Conservation (phyloP, 2,113 vertebrate species). For the Psephotus haematonotus region DNA sequence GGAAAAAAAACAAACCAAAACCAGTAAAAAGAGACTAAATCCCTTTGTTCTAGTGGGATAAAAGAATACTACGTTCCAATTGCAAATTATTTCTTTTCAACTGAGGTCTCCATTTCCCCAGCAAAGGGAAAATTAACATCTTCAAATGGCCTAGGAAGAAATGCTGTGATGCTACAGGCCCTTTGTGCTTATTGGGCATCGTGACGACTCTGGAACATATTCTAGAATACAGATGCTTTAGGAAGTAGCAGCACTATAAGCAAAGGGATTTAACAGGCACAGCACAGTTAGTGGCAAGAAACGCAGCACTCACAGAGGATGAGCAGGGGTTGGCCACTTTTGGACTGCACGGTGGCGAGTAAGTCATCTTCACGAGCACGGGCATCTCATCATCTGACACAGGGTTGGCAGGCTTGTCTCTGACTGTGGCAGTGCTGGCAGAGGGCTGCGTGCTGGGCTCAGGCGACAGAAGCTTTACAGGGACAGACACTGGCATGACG, state of each 20-base stretch:
- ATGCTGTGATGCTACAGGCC: background rate
- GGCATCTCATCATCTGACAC: conserved; percentile 86
- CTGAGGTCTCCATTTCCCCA: background rate
- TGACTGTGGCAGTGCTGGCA: conserved; percentile 74
- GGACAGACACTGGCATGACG: conserved; percentile 91
- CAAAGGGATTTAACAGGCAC: conserved; percentile 77
- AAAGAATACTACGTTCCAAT: background rate
- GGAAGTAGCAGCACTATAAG: conserved; percentile 49
- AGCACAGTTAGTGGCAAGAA: conserved; percentile 70
- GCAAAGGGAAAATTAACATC: background rate
- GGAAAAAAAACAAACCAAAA: background rate
- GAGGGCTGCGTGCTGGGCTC: conserved; percentile 78
- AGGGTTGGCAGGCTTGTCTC: conserved; percentile 80
- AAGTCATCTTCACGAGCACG: conserved; percentile 84
- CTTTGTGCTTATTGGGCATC: background rate
- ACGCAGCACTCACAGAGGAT: conserved; percentile 85
- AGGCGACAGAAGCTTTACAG: conserved; percentile 84
- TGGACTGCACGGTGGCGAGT: conserved; percentile 79
- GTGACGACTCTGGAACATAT: background rate
- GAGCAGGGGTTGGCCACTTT: conserved; percentile 77
- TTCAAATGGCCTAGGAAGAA: background rate
- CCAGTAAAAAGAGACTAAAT: conserved; percentile 60
- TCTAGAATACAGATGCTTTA: background rate
- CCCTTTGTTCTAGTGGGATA: conserved; percentile 62
- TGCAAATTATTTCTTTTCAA: conserved; percentile 1